phyloP scores from a whole-genome alignment of 2,888 invertebrate genomes.

The Dicyrtoma fusca region DNA sequence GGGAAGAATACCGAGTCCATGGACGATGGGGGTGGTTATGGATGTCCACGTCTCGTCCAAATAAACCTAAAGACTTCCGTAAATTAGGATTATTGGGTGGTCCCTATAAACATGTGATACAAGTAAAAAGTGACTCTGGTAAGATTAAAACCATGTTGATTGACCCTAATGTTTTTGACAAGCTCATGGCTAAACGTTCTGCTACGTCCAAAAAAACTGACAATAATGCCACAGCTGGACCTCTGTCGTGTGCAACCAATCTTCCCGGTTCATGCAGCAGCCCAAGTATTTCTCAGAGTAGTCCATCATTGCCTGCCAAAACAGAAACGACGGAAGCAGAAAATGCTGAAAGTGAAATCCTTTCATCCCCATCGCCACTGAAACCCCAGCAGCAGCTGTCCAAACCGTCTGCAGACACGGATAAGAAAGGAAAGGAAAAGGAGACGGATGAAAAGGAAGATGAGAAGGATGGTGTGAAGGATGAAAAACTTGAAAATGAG shows the following conservation, averaged over 20 bases:
- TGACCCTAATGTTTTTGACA: conserved; percentile 74
- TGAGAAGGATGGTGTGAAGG: conserved; percentile 9
- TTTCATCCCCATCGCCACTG: not conserved
- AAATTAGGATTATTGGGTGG: conserved; percentile 68
- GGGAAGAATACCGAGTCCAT: conserved; percentile 95
- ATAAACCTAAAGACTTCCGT: conserved; percentile 64
- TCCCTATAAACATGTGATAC: conserved; percentile 76
- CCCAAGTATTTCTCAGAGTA: too few species aligned
- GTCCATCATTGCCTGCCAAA: not conserved
- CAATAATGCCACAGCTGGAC: not conserved
- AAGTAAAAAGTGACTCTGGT: conserved; percentile 64
- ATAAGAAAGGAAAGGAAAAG: not conserved
- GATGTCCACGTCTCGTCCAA: conserved; percentile 71
- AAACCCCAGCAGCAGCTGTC: not conserved
- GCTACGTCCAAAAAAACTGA: conserved; percentile 29
- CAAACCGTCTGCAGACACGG: not conserved
- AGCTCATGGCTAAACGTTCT: conserved; percentile 68
- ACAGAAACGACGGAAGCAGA: not conserved
- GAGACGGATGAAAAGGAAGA: conserved; percentile 29
- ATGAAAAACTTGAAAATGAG: conserved; percentile 29
- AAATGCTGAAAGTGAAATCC: conserved; percentile 7
- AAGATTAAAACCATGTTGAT: conserved; percentile 73
- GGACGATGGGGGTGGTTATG: conserved; percentile 99
- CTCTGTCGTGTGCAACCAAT: not conserved
- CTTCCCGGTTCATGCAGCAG: not conserved